phyloP scores from a whole-genome alignment of 2,797 vertebrate genomes.

The Labroides dimidiatus region DNA sequence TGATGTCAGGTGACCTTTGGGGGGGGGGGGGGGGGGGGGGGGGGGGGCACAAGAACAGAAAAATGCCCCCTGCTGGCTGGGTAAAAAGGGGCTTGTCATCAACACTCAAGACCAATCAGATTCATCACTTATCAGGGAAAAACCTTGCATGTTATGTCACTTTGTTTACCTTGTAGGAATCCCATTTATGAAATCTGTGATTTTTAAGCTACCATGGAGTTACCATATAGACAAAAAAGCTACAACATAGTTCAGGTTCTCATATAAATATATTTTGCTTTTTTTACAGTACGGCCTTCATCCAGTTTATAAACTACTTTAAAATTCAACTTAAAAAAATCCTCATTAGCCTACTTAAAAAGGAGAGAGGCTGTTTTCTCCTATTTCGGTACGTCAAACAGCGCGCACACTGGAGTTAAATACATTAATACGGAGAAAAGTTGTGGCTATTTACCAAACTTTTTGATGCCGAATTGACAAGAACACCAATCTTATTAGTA shows the following conservation, averaged over 20 bases:
- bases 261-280: accelerated
- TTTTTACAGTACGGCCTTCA: neutral
- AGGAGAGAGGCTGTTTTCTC: neutral
- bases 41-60: conserved; percentile 4
- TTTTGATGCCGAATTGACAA: neutral
- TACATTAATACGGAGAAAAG: accelerated
- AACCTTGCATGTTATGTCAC: neutral
- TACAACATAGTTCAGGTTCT: accelerated
- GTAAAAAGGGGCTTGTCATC: neutral
- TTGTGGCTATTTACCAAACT: accelerated
- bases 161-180: neutral
- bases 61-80: conserved; percentile 7
- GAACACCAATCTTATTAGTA: accelerated
- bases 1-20: neutral
- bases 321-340: neutral
- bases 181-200: neutral
- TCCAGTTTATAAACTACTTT: accelerated
- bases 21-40: no score
- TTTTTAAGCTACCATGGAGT: neutral
- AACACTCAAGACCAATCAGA: neutral
- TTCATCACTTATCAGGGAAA: neutral
- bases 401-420: neutral
- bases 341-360: no score
- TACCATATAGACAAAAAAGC: accelerated
- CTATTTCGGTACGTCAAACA: neutral